phyloP scores from a whole-genome alignment of 2,113 vertebrate genomes.

The Tenebrosternarchus preto region DNA sequence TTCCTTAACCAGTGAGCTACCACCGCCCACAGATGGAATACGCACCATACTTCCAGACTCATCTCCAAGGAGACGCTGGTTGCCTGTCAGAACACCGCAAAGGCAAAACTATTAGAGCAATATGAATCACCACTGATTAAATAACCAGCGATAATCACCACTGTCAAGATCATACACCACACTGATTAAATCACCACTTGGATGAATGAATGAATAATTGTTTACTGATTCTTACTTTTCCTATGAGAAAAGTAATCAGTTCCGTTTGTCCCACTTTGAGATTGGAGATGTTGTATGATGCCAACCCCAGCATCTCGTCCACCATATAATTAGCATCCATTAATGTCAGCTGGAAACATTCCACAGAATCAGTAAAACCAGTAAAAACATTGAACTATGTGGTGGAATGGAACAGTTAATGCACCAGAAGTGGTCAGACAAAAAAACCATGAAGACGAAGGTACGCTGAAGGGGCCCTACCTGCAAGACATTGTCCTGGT shows the following conservation, averaged over 20 bases:
- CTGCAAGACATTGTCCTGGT: constrained; percentile 90
- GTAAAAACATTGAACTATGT: too few species aligned
- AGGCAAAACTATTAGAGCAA: constrained; percentile 21
- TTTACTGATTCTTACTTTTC: constrained; percentile 77
- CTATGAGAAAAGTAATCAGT: constrained; percentile 82
- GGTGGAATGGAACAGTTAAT: not conserved
- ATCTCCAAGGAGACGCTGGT: constrained; percentile 89
- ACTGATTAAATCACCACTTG: not conserved
- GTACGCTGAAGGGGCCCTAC: constrained; percentile 62
- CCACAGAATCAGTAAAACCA: constrained; percentile 5
- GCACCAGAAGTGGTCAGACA: not conserved
- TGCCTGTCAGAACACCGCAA: constrained; percentile 76
- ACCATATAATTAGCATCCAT: constrained; percentile 98
- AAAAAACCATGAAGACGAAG: too few species aligned
- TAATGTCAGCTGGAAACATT: constrained; percentile 82
- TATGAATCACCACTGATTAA: not conserved
- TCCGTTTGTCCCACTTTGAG: constrained; percentile 83
- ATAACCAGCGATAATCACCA: too few species aligned
- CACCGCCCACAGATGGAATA: constrained; percentile 41
- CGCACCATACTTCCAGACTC: constrained; percentile 91
- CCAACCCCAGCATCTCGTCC: constrained; percentile 90
- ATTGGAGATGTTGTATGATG: constrained; percentile 79
- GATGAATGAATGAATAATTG: too few species aligned
- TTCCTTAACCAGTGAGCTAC: too few species aligned
- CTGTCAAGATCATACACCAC: too few species aligned